Conservation (phyloP, 2,113 vertebrate species). For the Raja brachyura region DNA sequence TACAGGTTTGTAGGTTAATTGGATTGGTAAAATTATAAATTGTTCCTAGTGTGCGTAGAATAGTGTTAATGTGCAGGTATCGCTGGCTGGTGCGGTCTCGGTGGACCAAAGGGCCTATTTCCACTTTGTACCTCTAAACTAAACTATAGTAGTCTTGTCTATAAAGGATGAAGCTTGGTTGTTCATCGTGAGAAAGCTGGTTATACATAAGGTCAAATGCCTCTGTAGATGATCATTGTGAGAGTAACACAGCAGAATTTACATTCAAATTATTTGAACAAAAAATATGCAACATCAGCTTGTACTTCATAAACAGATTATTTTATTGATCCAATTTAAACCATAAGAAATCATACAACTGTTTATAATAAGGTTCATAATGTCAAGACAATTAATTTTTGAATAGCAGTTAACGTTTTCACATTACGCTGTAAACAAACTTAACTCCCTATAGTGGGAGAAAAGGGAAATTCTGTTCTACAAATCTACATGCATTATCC, state of each 20-base stretch:
- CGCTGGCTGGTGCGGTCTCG: too few species aligned
- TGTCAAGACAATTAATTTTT: not conserved
- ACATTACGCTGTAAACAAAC: not conserved
- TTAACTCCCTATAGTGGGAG: slow-evolving; percentile 50
- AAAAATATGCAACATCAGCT: not conserved
- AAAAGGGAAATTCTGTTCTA: slow-evolving; percentile 63
- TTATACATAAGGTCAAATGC: not conserved
- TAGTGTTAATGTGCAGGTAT: too few species aligned
- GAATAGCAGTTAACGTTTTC: not conserved
- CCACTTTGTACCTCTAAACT: not conserved
- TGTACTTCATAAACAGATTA: not conserved
- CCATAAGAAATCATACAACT: not conserved
- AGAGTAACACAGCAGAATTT: not conserved
- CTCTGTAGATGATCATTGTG: not conserved
- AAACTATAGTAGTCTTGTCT: not conserved
- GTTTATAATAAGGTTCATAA: not conserved
- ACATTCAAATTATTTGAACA: not conserved
- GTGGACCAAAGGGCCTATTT: too few species aligned
- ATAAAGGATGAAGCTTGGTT: not conserved
- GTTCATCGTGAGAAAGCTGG: not conserved
- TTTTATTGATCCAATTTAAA: not conserved
- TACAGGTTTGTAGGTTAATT: too few species aligned
- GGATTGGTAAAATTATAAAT: too few species aligned
- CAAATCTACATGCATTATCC: slow-evolving; percentile 59
- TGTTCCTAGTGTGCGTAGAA: too few species aligned